Base-by-base conservation (phyloP, 1,140 invertebrate genomes). In the Artemia franciscana region DNA sequence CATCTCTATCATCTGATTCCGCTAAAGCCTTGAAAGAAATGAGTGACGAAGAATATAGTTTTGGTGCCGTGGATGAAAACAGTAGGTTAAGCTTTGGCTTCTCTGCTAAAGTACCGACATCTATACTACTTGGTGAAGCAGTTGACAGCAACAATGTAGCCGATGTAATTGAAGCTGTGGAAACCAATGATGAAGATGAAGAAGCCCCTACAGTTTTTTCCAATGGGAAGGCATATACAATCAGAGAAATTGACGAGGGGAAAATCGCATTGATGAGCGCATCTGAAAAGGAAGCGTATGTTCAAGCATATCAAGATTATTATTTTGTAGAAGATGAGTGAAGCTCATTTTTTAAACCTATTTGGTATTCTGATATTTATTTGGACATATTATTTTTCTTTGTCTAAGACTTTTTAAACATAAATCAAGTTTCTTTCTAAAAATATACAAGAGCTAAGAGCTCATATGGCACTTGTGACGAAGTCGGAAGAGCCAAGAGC, bases 271-370 rank as follows among this genome's bases (percentile, higher is more conserved):
- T 84, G 73, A 96, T 97, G 93, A 89, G 86, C 12, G 82, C 86
- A 4, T 75, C 83, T 21, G 91, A 97, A 72, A 95, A 93, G 74
- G 89, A 93, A 71, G 83, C 84, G 26, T 96, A 95, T 72, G 94
- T 94, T 67, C 84, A 91, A 73, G 79, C 89, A 7, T 92, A 91
- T 71, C 90, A 94, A 73, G 90, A 95, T 71, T 85, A 90, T 73
- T 94, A 91, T 67, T 66, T 72, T 3, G 39, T 18, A 18, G 39
- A 51, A 51, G 39, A 51, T 18, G 12, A 51, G 21, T n/a, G n/a
- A n/a, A n/a, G n/a, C n/a, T n/a, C n/a, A n/a, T n/a, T n/a, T n/a
- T n/a, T n/a, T n/a, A n/a, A n/a, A n/a, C n/a, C n/a, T n/a, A n/a
- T n/a, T n/a, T n/a, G n/a, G n/a, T n/a, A n/a, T n/a, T n/a, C n/a